These are phyloP conservation scores for Acrocephalus kingi DNA, from an alignment of 2,113 vertebrate genomes.

Conservation along the genomic window DNA sequence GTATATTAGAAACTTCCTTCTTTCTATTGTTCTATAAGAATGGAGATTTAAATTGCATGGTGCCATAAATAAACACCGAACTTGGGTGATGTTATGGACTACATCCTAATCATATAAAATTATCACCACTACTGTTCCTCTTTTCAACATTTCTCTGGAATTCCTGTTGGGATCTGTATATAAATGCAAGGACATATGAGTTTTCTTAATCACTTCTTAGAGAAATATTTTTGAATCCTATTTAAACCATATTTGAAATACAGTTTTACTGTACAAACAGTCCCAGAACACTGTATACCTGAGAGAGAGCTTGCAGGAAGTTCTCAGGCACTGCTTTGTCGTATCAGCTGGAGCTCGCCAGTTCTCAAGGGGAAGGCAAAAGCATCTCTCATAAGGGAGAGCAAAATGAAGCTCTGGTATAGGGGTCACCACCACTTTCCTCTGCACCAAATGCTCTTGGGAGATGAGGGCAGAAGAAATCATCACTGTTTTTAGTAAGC, in stretches of 20 bases:
- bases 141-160: neutral
- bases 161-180: neutral
- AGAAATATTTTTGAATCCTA: neutral
- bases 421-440: neutral
- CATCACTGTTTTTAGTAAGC: neutral
- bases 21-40: neutral
- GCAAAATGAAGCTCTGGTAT: neutral
- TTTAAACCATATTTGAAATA: neutral
- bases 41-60: neutral
- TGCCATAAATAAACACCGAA: neutral
- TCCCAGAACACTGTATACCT: neutral
- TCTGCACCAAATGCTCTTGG: neutral
- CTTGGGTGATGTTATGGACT: rapidly evolving
- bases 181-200: neutral
- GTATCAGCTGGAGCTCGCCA: neutral
- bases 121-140: neutral
- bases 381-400: neutral
- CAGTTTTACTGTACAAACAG: neutral
- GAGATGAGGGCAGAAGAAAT: neutral
- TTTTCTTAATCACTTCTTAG: neutral
- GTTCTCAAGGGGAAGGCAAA: neutral
- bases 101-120: neutral
- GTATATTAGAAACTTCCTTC: neutral
- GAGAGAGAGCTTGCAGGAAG: neutral
- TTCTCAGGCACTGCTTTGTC: neutral